These are phyloP conservation scores for Botia kubotai DNA, from an alignment of 2,797 vertebrate species.

Conservation along the genomic window DNA sequence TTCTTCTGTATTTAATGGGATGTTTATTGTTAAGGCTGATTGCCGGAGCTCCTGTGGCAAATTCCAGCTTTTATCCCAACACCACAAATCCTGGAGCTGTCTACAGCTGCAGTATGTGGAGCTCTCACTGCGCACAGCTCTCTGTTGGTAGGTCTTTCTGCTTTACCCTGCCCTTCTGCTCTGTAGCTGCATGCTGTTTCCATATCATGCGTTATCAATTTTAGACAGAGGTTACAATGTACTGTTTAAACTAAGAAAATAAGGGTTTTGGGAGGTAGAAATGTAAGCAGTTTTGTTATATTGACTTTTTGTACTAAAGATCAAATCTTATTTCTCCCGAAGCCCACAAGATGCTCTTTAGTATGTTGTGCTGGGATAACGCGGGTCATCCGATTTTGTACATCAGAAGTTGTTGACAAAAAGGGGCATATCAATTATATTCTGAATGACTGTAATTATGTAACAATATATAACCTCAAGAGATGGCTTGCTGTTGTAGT, in stretches of 20 bases:
- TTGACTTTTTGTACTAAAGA: not conserved
- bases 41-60: slow-evolving; percentile 87
- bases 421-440: no score
- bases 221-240: no score
- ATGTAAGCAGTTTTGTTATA: not conserved
- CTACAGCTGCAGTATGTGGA: slow-evolving; percentile 83
- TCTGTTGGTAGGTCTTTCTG: slow-evolving; percentile 78
- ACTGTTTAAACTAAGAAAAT: not conserved
- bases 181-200: not conserved
- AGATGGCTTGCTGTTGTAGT: not conserved
- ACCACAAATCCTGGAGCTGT: slow-evolving; percentile 84
- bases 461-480: no score
- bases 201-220: not conserved
- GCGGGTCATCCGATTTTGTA: not conserved
- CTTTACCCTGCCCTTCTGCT: not conserved
- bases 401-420: not conserved
- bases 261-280: no score
- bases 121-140: slow-evolving; percentile 78
- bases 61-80: slow-evolving; percentile 67
- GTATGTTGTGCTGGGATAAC: not conserved
- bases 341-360: not conserved
- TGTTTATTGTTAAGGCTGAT: slow-evolving; percentile 81
- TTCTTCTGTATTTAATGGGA: not conserved
- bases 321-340: not conserved
- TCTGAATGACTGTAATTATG: no score